These are phyloP conservation scores for Acanthopagrus latus DNA, from an alignment of 2,797 vertebrate species.

Conservation along the genomic window DNA sequence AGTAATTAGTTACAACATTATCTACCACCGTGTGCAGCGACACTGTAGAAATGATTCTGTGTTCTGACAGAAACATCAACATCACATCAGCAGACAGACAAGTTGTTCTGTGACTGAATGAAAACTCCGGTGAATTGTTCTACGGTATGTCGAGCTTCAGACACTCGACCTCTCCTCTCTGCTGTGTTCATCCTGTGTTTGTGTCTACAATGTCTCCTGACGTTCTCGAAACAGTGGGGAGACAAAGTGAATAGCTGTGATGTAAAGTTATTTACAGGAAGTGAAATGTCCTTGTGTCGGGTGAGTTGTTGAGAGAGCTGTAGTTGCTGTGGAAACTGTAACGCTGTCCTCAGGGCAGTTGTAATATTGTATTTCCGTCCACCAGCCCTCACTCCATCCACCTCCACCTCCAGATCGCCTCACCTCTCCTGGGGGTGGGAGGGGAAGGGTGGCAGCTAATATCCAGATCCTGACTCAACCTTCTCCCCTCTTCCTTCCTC, in stretches of 20 bases:
- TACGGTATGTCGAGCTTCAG: neutral
- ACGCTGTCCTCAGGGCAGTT: conserved; percentile 61
- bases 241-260: conserved; percentile 31
- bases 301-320: conserved; percentile 30
- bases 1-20: neutral
- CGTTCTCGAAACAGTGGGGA: conserved; percentile 1
- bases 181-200: conserved; percentile 7
- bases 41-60: neutral
- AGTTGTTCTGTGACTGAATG: neutral
- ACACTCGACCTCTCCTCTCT: neutral
- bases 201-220: neutral
- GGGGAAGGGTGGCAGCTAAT: neutral
- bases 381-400: conserved; percentile 5
- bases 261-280: conserved; percentile 60
- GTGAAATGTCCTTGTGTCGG: conserved; percentile 54
- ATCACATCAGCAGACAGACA: neutral
- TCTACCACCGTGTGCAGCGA: neutral
- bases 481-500: neutral
- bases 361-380: conserved; percentile 56
- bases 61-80: neutral
- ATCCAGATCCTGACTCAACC: conserved; percentile 32
- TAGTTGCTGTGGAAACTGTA: conserved; percentile 83
- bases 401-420: conserved; percentile 31
- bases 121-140: conserved; percentile 4
- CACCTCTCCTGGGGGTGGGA: conserved; percentile 20